Percentiles rank a stretch among this genome's conserved stretches.
Evolutionary conservation across 2,113 vertebrate genomes (phyloP).

Genomic region (Corydoras sp.): DNA sequence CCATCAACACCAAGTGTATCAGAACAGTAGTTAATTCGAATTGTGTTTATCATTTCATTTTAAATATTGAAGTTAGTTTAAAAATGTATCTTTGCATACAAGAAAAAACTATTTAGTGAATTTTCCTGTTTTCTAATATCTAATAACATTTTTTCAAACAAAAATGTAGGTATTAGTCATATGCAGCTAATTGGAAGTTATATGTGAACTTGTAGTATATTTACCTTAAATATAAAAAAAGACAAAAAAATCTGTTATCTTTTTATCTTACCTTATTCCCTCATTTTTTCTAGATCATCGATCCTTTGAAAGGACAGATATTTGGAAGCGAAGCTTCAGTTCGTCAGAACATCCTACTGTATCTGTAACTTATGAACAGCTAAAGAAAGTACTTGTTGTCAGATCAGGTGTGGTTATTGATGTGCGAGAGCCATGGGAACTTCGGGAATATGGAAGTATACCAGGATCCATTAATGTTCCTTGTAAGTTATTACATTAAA

Average conservation of each 20-base stretch:
- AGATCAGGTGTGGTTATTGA: slow-evolving; percentile 72
- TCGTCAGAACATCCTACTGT: slow-evolving; percentile 33
- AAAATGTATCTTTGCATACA: too few species aligned
- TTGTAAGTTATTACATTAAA: slow-evolving; percentile 62
- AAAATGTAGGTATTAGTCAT: too few species aligned
- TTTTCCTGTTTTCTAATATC: too few species aligned
- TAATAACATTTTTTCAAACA: too few species aligned
- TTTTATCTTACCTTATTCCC: not conserved
- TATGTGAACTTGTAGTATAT: too few species aligned
- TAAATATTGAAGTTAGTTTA: too few species aligned
- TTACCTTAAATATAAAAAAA: not conserved
- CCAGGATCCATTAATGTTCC: slow-evolving; percentile 81
- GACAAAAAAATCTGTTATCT: not conserved
- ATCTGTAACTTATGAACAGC: slow-evolving; percentile 71
- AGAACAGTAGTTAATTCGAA: too few species aligned
- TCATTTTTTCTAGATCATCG: slow-evolving; percentile 21
- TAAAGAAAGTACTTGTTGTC: slow-evolving; percentile 73
- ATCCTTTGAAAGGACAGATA: slow-evolving; percentile 4
- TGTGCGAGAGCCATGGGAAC: slow-evolving; percentile 86
- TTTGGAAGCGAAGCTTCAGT: slow-evolving; percentile 53
- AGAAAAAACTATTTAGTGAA: too few species aligned
- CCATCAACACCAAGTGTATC: too few species aligned
- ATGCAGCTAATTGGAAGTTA: too few species aligned
- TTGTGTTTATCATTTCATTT: too few species aligned
- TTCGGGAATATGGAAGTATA: slow-evolving; percentile 76